Base-by-base conservation (phyloP, 2,888 invertebrate genomes). In the Gymnoscelis rufifasciata region DNA sequence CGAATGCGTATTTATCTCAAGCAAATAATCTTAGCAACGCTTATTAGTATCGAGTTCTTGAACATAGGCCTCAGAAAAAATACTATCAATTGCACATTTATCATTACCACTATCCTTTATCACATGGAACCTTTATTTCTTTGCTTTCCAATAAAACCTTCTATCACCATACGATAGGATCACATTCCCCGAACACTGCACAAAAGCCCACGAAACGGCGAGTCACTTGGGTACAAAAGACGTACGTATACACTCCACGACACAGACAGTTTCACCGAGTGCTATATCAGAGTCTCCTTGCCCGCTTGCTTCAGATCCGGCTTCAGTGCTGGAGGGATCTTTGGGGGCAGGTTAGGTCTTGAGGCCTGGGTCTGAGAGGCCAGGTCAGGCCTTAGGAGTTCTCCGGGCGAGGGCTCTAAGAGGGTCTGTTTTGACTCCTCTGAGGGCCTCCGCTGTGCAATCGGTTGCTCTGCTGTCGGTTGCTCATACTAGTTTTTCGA, bases 401-500 rank as follows among this genome's bases (percentile, higher is more conserved):
- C 50, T 50, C 50, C 30, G 26, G 24, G 42, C 45, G 50, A 23
- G 26, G 42, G 37, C 26, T 45, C 50, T 42, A 35, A 42, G 45
- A 45, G 45, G 38, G 45, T 38, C 11, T 37, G 24, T 35, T 24
- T 50, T 26, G 78, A 59, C 75, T 76, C 77, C 78, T 78, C 62
- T 67, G 72, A 68, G 82, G 80, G 71, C 67, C 50, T 68, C 52
- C 71, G 69, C 74, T 74, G 80, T 78, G 84, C 87, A 47, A 33
- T 46, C 46, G 56, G 56, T 28, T 58, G 56, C 46, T 54, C 56
- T 56, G 58, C 56, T 49, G 56, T 51, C 58, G 58, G 54, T 51
- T 49, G 50, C 38, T 58, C 58, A 81, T 87, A 88, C 91, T 94
- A 94, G 91, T 94, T 93, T 90, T 93, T 94, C 83, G 94, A 92